Conservation (phyloP, 64 coral and sea anemone genomes). For the Montipora efflorescens region DNA sequence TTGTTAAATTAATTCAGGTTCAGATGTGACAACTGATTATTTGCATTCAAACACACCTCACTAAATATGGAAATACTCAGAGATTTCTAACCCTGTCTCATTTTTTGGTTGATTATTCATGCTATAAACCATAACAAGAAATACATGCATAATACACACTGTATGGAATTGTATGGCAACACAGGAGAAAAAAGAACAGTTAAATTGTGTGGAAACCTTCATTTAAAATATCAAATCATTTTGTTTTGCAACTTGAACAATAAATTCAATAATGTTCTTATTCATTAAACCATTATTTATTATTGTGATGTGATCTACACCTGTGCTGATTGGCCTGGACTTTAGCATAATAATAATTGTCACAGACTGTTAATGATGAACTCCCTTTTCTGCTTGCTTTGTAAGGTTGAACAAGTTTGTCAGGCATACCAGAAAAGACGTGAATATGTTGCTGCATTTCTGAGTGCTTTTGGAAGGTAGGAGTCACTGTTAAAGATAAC, state of each 20-base stretch:
- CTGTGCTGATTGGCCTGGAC: too few species aligned
- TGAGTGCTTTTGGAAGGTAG: conserved; percentile 89
- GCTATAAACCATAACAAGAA: background rate
- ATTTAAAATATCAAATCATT: background rate
- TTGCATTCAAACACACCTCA: too few species aligned
- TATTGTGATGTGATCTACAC: too few species aligned
- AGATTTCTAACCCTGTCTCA: too few species aligned
- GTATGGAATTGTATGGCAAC: background rate
- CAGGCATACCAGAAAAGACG: conserved; percentile 67
- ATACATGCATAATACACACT: background rate
- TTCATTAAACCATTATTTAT: too few species aligned
- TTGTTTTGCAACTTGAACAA: background rate
- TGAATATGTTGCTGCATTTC: conserved; percentile 81
- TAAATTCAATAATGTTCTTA: too few species aligned
- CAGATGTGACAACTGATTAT: too few species aligned
- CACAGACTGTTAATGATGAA: too few species aligned
- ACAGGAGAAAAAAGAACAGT: background rate
- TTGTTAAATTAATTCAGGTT: too few species aligned
- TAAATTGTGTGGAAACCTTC: background rate
- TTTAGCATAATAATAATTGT: too few species aligned
- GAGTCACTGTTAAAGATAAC: background rate
- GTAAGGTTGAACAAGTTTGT: conserved; percentile 78
- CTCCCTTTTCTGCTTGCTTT: background rate
- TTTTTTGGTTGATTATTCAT: background rate
- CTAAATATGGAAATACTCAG: too few species aligned